Evolutionary conservation across 92 coral and sea anemone species (phyloP), one percentile per base, ranked within the genome.

Genomic region (Phenganax stokvisi): DNA sequence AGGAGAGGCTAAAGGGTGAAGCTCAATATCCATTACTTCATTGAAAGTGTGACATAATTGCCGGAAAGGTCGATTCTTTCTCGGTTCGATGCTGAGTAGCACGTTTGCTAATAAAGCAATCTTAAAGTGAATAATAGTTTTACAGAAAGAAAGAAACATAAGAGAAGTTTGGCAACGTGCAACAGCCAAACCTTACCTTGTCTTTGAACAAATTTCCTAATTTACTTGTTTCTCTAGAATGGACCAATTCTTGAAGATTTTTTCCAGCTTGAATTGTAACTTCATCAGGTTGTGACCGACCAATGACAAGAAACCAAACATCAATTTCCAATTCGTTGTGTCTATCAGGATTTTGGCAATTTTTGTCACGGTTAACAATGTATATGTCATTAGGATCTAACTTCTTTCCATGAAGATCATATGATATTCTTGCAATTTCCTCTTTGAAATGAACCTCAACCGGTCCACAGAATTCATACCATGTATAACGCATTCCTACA

Each of bases 391-490:
- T 87, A 17, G 88, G 44, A 5, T 93, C 89, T 6, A 94, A 79
- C 60, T 69, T 62, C 25, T 91, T 83, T 9, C 90, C 92, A 10
- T 84, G 77, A 58, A 82, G 86, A 82, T 89, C 92, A 25, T 71
- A 77, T 80, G 92, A 80, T 59, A 88, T 90, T 74, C 67, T 72
- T 11, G 97, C 98, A 51, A 92, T 90, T 51, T 57, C 83, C 60
- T 90, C 85, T 61, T 84, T 94, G 3, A 94, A 85, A n/a, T 86
- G 81, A 1, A 85, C 87, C 59, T 81, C 87, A 68, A 89, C 54
- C 12, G 8, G 0, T 37, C 83, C 30, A 79, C 98, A 94, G 77
- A 92, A 92, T 82, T 92, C 96, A 31, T 84, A 70, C 98, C 98
- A 94, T 0, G 97, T 88, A 84, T 88, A 84, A 10, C 85, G 90